Evolutionary conservation across 2,113 vertebrate genomes (phyloP).

Genomic region (Gadus macrocephalus): DNA sequence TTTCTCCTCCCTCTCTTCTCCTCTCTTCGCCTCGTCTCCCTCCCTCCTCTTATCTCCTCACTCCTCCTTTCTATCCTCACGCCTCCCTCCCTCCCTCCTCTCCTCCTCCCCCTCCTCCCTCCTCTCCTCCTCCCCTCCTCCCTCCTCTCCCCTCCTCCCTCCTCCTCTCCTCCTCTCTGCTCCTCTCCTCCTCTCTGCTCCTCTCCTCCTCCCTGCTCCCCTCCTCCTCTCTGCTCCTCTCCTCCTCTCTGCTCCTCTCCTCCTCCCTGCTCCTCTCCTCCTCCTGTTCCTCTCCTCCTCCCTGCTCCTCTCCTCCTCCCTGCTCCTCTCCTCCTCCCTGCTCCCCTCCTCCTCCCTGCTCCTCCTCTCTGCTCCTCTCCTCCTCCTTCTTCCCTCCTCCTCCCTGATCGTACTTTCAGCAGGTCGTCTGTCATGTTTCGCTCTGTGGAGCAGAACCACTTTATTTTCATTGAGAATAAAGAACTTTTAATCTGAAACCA

Average conservation of each 20-base stretch:
- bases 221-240: constrained; percentile 16
- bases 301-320: constrained; percentile 13
- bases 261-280: too few species aligned
- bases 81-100: constrained; percentile 6
- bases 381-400: neutral
- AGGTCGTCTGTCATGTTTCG: too few species aligned
- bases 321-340: neutral
- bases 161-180: constrained; percentile 6
- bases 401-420: too few species aligned
- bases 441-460: too few species aligned
- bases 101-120: neutral
- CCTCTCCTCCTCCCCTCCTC: neutral
- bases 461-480: too few species aligned
- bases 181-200: neutral
- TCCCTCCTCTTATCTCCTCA: neutral
- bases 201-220: too few species aligned
- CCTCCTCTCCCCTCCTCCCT: neutral
- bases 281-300: constrained; percentile 22
- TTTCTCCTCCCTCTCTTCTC: constrained; percentile 18
- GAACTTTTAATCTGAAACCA: too few species aligned
- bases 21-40: constrained; percentile 25
- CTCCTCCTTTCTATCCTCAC: constrained; percentile 19
- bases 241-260: constrained; percentile 30
- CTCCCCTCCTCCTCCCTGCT: too few species aligned
- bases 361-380: neutral